phyloP scores from a whole-genome alignment of 2,797 vertebrate species.

The Myripristis jacobus region DNA sequence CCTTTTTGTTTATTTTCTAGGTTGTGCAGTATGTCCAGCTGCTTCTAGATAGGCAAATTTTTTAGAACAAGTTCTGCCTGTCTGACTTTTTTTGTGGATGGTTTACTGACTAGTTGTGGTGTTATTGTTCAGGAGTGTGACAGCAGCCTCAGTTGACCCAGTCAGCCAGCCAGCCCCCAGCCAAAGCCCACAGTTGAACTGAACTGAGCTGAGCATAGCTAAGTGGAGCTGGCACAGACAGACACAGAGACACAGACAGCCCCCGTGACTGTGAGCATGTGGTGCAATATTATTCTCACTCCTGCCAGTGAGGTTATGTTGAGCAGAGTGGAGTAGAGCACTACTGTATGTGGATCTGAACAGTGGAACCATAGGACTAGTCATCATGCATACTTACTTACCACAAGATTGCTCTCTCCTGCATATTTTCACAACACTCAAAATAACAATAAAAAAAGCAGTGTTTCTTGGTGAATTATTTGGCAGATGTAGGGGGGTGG shows the following conservation, averaged over 20 bases:
- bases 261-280: slow-evolving; percentile 43
- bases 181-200: slow-evolving; percentile 37
- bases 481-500: neutral
- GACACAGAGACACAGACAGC: slow-evolving; percentile 45
- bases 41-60: neutral
- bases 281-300: slow-evolving; percentile 54
- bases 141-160: slow-evolving; percentile 10
- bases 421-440: neutral
- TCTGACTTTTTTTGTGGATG: slow-evolving; percentile 17
- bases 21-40: neutral
- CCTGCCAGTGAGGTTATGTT: slow-evolving; percentile 59
- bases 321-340: slow-evolving; percentile 40
- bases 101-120: neutral
- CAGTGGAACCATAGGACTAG: neutral
- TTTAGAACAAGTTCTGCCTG: neutral
- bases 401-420: slow-evolving; percentile 4
- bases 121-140: slow-evolving; percentile 14
- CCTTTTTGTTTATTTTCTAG: neutral
- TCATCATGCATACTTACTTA: neutral
- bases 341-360: slow-evolving; percentile 42
- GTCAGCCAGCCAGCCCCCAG: slow-evolving; percentile 2
- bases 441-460: neutral
- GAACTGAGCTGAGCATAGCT: slow-evolving; percentile 33
- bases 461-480: neutral
- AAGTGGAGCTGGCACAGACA: slow-evolving; percentile 38